Evolutionary conservation across 2,797 vertebrate genomes (phyloP), one percentile per base, ranked within the genome.

Genomic region (Clarias pachynema): DNA sequence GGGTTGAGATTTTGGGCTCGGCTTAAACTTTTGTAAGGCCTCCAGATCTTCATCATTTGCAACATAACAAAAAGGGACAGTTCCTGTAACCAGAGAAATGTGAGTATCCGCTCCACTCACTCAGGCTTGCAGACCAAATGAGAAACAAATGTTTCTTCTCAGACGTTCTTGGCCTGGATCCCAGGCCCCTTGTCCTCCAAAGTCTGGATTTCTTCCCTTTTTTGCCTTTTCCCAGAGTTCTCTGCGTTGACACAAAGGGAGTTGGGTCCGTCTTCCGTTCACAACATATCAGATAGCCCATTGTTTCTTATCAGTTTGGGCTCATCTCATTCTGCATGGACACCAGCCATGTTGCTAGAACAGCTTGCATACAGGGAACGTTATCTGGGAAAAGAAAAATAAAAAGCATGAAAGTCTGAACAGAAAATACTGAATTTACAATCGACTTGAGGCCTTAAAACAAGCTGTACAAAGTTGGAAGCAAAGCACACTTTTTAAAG

Each of bases 111-210:
- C 87, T 86, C n/a, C 29, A 74, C 86, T 85, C 87, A 86, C 56
- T 88, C 88, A 87, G 86, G 86, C 86, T 85, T 77, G 80, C 83
- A 82, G 85, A 81, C 89, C 84, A 89, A 90, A 93, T 86, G 73
- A 92, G 89, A 91, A 92, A 91, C 91, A 91, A 93, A 91, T 88
- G 89, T 89, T 88, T 78, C 88, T 84, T 89, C 90, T 91, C 88
- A 84, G 91, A 91, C 78, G 63, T 74, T 87, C 74, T 84, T 87
- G 89, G 89, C 86, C 44, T 62, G 18, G n/a, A 82, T 86, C 82
- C 82, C 84, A 9, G 83, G 68, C 81, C 88, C 69, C 73, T 87
- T 82, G 86, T 87, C 79, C 85, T 88, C 84, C 66, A 65, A 72
- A 62, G 88, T 78, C 85, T 79, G 59, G 72, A 86, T 44, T 65